phyloP scores from a whole-genome alignment of 2,113 vertebrate species.

The Cololabis saira region DNA sequence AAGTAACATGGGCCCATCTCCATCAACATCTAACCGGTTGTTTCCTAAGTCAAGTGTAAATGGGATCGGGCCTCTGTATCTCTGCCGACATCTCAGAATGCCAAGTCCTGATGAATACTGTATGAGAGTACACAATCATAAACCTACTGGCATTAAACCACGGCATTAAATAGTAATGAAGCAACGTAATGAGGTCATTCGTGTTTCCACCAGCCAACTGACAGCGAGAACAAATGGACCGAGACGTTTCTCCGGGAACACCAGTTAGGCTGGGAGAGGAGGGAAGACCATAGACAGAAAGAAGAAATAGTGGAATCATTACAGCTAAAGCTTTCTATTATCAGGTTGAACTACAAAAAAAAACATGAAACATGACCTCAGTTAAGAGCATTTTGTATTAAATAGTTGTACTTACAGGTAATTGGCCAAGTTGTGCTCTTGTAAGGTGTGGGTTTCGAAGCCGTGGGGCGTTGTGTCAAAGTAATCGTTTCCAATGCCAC shows the following conservation, averaged over 20 bases:
- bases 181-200: conserved; percentile 64
- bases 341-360: conserved; percentile 31
- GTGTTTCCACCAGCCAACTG: conserved; percentile 43
- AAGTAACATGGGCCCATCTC: conserved; percentile 19
- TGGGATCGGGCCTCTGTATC: conserved; percentile 42
- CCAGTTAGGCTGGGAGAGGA: conserved; percentile 8
- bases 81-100: conserved; percentile 36
- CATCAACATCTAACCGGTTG: conserved; percentile 38
- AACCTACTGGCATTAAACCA: conserved; percentile 67
- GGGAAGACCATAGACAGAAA: conserved; percentile 10
- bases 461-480: conserved; percentile 98
- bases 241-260: conserved; percentile 28
- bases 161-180: conserved; percentile 70
- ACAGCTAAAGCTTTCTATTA: too few species aligned
- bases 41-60: conserved; percentile 50
- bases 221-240: conserved; percentile 52
- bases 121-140: conserved; percentile 49
- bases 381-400: background rate
- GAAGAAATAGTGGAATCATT: conserved; percentile 11
- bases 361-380: background rate
- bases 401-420: conserved; percentile 90
- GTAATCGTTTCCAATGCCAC: conserved; percentile 98
- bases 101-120: conserved; percentile 56
- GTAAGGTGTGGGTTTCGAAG: conserved; percentile 97
- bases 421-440: conserved; percentile 99